Evolutionary conservation across 2,888 invertebrate genomes (phyloP).

Genomic region (Sarcophaga carnaria): DNA sequence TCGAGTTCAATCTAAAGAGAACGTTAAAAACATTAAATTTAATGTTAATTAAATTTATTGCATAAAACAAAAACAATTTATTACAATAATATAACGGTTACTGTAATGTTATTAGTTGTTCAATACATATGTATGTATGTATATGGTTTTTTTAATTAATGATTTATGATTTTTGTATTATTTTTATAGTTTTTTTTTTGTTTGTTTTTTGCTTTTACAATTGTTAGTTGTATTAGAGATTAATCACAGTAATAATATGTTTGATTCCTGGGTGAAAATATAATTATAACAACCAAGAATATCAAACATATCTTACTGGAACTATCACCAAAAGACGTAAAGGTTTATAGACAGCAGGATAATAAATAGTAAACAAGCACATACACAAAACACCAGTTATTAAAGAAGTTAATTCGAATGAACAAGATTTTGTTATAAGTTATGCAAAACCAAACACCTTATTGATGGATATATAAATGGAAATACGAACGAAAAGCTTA

Average conservation of each 20-base stretch:
- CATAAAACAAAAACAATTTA: too few species aligned
- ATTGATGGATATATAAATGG: not conserved
- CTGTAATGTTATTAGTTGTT: too few species aligned
- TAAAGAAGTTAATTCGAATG: conserved; percentile 30
- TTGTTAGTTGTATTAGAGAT: conserved; percentile 63
- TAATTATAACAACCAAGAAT: conserved; percentile 98
- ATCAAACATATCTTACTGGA: conserved; percentile 99
- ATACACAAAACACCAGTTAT: conserved; percentile 54
- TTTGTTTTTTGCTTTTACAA: not conserved
- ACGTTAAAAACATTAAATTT: conserved; percentile 15
- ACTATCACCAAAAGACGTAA: conserved; percentile 75
- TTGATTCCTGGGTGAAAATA: conserved; percentile 98
- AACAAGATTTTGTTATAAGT: conserved; percentile 7
- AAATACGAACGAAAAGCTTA: conserved; percentile 78
- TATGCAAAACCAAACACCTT: conserved; percentile 50
- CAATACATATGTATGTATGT: too few species aligned
- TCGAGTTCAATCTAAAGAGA: conserved; percentile 83
- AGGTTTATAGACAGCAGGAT: conserved; percentile 32
- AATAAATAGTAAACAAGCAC: conserved; percentile 68
- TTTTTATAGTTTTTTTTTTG: not conserved
- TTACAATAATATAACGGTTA: too few species aligned
- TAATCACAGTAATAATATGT: conserved; percentile 97
- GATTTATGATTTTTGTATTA: not conserved
- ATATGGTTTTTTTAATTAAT: not conserved
- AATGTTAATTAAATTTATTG: too few species aligned